These are phyloP conservation scores for Boleophthalmus pectinirostris DNA, from an alignment of 2,113 vertebrate species.

Conservation along the genomic window DNA sequence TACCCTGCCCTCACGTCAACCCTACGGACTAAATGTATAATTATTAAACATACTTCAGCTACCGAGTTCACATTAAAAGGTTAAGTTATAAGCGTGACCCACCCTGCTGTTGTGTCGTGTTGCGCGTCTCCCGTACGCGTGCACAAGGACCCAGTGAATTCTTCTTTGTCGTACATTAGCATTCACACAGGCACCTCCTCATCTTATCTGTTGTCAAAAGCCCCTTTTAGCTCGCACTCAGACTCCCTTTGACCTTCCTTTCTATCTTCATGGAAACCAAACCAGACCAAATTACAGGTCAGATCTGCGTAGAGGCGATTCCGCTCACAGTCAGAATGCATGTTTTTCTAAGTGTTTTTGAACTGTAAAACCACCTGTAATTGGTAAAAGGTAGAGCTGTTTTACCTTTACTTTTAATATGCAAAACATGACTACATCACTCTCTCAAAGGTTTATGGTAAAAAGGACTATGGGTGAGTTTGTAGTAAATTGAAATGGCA, in stretches of 20 bases:
- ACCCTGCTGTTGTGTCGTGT: conserved; percentile 10
- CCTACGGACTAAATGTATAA: not conserved
- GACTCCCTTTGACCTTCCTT: conserved; percentile 35
- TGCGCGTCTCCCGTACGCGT: conserved; percentile 12
- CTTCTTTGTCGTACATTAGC: conserved; percentile 42
- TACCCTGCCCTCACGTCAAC: not conserved
- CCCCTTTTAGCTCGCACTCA: conserved; percentile 50
- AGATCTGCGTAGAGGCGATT: no score
- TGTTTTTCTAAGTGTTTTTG: no score
- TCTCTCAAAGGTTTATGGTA: no score
- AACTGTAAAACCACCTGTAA: no score
- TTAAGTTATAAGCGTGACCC: conserved; percentile 21
- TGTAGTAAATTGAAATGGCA: no score
- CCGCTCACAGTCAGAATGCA: no score
- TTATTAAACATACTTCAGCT: not conserved
- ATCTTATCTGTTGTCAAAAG: conserved; percentile 61
- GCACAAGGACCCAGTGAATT: conserved; percentile 48
- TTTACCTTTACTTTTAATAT: no score
- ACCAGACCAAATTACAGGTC: no score
- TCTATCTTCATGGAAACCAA: no score
- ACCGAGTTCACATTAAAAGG: conserved; percentile 15
- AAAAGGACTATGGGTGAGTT: no score
- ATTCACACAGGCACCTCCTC: conserved; percentile 50
- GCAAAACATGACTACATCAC: no score
- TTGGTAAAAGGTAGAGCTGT: no score